Evolutionary conservation across 2,888 invertebrate species (phyloP).

Genomic region (Drosophila diplacantha): DNA sequence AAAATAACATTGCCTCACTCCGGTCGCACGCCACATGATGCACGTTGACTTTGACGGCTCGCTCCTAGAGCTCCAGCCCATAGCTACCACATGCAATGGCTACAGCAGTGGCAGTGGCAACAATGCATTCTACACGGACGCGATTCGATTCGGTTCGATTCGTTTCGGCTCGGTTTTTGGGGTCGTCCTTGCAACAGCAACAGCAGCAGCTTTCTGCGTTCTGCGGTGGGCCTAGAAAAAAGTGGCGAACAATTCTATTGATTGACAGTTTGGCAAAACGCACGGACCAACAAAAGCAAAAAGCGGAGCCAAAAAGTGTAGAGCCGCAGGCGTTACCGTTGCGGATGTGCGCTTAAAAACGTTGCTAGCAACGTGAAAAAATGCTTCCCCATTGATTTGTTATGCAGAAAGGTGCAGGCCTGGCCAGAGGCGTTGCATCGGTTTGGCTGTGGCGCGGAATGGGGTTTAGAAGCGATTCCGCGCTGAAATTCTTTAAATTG

Average conservation of each 20-base stretch:
- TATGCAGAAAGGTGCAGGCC: constrained; percentile 67
- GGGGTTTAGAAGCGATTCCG: not conserved
- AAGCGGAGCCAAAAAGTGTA: constrained; percentile 44
- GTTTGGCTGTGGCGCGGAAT: not conserved
- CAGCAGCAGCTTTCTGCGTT: constrained; percentile 19
- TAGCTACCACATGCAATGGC: constrained; percentile 36
- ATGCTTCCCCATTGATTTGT: constrained; percentile 58
- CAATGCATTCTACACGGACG: constrained; percentile 7
- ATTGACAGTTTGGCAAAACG: constrained; percentile 71
- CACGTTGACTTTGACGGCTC: constrained; percentile 57
- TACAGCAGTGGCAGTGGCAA: constrained; percentile 3
- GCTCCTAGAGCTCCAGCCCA: constrained; percentile 27
- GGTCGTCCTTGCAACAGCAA: constrained; percentile 14
- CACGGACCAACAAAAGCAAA: constrained; percentile 50
- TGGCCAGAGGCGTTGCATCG: constrained; percentile 47
- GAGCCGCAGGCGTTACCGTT: constrained; percentile 67
- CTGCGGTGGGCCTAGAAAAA: constrained; percentile 33
- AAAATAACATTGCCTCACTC: constrained; percentile 60
- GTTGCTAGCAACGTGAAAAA: constrained; percentile 48
- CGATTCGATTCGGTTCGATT: constrained; percentile 18
- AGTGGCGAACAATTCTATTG: constrained; percentile 62
- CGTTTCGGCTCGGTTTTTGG: constrained; percentile 10
- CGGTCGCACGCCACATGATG: constrained; percentile 51
- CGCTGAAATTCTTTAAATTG: constrained; percentile 44
- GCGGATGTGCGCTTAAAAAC: constrained; percentile 61